These are phyloP conservation scores for Pantherophis guttatus DNA, from an alignment of 2,113 vertebrate genomes.

Conservation along the genomic window DNA sequence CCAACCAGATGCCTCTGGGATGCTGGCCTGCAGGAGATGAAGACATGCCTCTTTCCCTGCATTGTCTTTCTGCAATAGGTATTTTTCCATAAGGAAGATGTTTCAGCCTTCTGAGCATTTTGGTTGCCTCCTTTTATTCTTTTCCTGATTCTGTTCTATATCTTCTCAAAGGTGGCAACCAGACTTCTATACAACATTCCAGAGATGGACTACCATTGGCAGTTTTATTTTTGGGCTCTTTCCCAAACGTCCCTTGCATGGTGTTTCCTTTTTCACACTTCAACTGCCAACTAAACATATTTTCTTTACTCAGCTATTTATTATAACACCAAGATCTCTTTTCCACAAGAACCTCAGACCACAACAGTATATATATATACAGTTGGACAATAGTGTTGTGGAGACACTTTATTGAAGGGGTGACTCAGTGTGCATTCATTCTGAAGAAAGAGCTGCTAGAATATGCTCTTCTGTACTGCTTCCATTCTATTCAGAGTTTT, in stretches of 20 bases:
- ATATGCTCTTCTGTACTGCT: neutral
- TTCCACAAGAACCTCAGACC: neutral
- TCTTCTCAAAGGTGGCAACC: neutral
- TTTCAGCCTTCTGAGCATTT: neutral
- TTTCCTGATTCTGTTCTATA: neutral
- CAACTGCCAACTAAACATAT: neutral
- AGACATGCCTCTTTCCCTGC: neutral
- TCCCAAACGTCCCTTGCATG: neutral
- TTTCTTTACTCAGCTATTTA: neutral
- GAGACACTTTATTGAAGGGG: neutral
- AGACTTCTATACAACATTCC: neutral
- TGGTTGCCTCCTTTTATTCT: neutral
- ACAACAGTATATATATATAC: neutral
- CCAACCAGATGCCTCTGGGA: neutral
- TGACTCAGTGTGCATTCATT: neutral
- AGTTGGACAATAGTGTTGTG: neutral
- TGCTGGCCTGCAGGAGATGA: neutral
- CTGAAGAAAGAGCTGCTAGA: neutral
- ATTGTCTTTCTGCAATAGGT: neutral
- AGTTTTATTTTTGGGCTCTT: neutral
- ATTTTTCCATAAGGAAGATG: neutral
- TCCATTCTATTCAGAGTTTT: neutral
- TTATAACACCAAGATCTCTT: neutral
- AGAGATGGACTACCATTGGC: neutral
- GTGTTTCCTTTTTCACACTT: neutral